phyloP scores from a whole-genome alignment of 64 coral and sea anemone genomes.

The Dendronephthya gigantea region DNA sequence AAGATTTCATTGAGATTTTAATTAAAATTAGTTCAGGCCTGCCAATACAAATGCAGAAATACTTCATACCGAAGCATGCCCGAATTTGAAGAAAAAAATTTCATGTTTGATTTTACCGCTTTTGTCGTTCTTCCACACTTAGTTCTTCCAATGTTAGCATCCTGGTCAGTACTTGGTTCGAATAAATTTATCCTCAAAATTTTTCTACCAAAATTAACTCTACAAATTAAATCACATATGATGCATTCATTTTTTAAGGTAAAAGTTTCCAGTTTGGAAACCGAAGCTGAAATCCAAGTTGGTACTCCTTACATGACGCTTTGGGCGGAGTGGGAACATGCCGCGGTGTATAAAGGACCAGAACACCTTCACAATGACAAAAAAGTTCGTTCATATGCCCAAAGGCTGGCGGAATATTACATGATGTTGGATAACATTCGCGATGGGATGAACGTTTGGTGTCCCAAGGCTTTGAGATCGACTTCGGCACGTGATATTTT shows the following conservation, averaged over 20 bases:
- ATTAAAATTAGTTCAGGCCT: too few relatives aligned
- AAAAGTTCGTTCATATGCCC: background rate
- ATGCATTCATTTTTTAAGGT: background rate
- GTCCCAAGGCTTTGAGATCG: background rate
- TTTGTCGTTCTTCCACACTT: too few relatives aligned
- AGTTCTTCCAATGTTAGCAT: too few relatives aligned
- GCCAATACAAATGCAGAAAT: too few relatives aligned
- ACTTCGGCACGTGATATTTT: slow-evolving; percentile 5
- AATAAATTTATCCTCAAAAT: too few relatives aligned
- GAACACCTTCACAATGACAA: background rate
- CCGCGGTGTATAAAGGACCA: slow-evolving; percentile 28
- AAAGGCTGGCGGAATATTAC: slow-evolving; percentile 24
- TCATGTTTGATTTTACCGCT: too few relatives aligned
- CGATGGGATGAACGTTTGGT: background rate
- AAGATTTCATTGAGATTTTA: too few relatives aligned
- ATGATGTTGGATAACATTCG: slow-evolving; percentile 34
- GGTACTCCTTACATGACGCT: slow-evolving; percentile 42
- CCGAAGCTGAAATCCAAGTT: slow-evolving; percentile 21
- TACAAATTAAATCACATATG: too few relatives aligned
- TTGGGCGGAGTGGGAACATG: slow-evolving; percentile 37
- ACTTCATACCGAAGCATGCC: too few relatives aligned
- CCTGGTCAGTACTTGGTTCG: too few relatives aligned
- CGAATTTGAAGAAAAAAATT: too few relatives aligned
- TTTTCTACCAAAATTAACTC: too few relatives aligned
- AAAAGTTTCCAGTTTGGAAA: background rate